Evolutionary conservation across 2,113 vertebrate genomes (phyloP).

Genomic region (Cyprinus carpio): DNA sequence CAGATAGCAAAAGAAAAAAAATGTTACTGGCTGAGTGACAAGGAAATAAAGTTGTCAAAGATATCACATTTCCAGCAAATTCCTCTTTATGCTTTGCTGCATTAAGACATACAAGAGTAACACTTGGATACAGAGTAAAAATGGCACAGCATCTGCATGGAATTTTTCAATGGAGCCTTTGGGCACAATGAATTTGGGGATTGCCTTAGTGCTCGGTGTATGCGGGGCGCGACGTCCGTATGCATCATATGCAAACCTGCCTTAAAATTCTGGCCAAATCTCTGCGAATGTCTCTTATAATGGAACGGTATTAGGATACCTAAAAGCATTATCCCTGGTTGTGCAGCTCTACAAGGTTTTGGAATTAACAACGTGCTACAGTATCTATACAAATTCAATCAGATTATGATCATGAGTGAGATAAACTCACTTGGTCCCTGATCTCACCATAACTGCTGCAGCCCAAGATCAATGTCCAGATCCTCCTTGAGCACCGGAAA

Average conservation of each 20-base stretch:
- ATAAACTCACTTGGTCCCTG: constrained; percentile 84
- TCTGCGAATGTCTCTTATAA: neutral
- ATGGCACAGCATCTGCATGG: neutral
- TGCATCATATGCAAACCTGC: neutral
- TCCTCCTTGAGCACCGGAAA: constrained; percentile 97
- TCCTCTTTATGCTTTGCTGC: neutral
- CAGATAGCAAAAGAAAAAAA: neutral
- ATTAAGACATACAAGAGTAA: neutral
- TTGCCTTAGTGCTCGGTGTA: too few species aligned
- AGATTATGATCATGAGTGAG: neutral
- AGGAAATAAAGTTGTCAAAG: neutral
- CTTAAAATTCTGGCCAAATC: neutral
- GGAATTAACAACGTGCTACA: neutral
- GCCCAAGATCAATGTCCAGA: constrained; percentile 92
- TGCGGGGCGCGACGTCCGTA: too few species aligned
- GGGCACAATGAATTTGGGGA: neutral
- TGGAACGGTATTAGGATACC: neutral
- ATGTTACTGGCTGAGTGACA: neutral
- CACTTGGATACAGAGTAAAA: neutral
- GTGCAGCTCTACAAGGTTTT: neutral
- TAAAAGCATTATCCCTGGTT: neutral
- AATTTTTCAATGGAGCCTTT: neutral
- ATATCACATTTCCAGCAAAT: neutral
- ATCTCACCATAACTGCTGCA: constrained; percentile 92
- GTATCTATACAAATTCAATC: neutral